These are phyloP conservation scores for Phaedon cochleariae DNA, from an alignment of 2,888 invertebrate species.

Conservation along the genomic window DNA sequence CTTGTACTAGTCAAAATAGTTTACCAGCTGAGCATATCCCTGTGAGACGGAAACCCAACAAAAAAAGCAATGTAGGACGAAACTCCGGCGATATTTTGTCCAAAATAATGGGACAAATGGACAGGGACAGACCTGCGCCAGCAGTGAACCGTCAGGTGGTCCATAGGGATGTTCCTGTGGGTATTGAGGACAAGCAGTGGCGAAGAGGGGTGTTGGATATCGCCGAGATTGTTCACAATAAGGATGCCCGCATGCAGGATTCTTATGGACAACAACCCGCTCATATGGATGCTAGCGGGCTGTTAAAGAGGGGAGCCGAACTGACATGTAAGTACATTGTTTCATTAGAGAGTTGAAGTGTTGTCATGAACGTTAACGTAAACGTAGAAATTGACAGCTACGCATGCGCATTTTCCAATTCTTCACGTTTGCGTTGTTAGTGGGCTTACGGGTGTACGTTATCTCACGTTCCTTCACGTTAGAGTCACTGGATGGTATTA, in stretches of 20 bases:
- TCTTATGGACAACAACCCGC: background rate
- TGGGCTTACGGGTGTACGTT: no score
- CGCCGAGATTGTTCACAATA: slow-evolving; percentile 27
- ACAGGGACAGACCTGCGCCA: slow-evolving; percentile 28
- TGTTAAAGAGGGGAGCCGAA: slow-evolving; percentile 7
- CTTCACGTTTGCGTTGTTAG: no score
- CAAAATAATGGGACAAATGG: slow-evolving; percentile 41
- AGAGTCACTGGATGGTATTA: no score
- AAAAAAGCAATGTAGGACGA: no score
- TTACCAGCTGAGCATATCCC: background rate
- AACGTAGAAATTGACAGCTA: no score
- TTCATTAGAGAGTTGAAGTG: no score
- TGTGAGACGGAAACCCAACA: background rate
- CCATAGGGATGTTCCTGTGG: slow-evolving; percentile 14
- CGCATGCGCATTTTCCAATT: no score
- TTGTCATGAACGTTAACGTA: no score
- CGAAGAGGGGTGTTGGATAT: slow-evolving; percentile 27
- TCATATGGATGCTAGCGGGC: background rate
- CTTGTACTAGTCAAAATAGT: slow-evolving; percentile 15
- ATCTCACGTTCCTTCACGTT: no score
- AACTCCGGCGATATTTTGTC: slow-evolving; percentile 35
- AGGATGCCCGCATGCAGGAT: slow-evolving; percentile 4
- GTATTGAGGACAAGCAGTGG: slow-evolving; percentile 31
- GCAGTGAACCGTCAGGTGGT: background rate
- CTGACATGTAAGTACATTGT: slow-evolving; percentile 27